phyloP scores from a whole-genome alignment of 2,888 invertebrate genomes.

The Leptinotarsa peninsularis region DNA sequence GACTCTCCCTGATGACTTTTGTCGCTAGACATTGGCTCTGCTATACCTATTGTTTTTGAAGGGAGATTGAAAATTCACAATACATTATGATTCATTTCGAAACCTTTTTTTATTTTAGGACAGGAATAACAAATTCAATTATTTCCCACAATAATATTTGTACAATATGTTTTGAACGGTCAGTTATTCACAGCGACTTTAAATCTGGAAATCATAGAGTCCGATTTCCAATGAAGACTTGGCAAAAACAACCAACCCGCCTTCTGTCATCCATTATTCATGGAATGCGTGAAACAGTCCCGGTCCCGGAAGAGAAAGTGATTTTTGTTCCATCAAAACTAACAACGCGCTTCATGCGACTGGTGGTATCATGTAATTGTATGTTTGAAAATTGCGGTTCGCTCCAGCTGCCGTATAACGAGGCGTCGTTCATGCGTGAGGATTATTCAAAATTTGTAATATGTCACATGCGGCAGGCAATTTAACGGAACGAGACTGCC shows the following conservation, averaged over 20 bases:
- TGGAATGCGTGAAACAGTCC: not conserved
- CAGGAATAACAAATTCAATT: too few relatives aligned
- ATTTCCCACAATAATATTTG: too few relatives aligned
- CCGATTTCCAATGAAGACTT: not conserved
- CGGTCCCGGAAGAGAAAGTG: constrained; percentile 3
- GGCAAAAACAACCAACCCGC: not conserved
- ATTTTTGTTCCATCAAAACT: constrained; percentile 27
- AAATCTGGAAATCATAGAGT: too few relatives aligned
- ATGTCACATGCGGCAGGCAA: constrained; percentile 56
- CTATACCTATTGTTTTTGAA: too few relatives aligned
- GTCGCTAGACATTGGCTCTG: too few relatives aligned
- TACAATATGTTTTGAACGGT: too few relatives aligned
- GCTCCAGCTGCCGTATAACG: constrained; percentile 40
- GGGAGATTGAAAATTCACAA: too few relatives aligned
- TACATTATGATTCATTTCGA: too few relatives aligned
- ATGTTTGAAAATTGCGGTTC: constrained; percentile 26
- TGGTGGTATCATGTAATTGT: constrained; percentile 26
- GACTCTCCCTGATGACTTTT: too few relatives aligned
- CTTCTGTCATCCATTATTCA: constrained; percentile 1
- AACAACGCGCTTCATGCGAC: constrained; percentile 3
- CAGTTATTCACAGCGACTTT: too few relatives aligned
- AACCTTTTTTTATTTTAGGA: too few relatives aligned
- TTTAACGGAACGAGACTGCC: constrained; percentile 52
- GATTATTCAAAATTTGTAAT: constrained; percentile 59
- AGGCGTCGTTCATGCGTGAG: constrained; percentile 52